phyloP scores from a whole-genome alignment of 1,140 invertebrate genomes.

The Drosophila obscura region DNA sequence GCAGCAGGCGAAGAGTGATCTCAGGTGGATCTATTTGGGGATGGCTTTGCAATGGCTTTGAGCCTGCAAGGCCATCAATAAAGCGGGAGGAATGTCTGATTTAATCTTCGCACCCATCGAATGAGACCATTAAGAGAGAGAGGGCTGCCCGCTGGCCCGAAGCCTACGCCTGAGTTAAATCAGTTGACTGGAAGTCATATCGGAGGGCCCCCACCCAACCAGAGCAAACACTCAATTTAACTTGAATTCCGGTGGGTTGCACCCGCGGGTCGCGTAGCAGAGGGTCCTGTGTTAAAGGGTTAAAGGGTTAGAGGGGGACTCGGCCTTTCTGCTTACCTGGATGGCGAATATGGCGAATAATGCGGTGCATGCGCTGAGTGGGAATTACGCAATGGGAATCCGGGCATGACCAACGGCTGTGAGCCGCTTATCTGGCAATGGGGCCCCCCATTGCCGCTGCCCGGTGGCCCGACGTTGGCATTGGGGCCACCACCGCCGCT shows the following conservation, averaged over 20 bases:
- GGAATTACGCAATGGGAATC: constrained; percentile 89
- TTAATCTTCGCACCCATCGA: no score
- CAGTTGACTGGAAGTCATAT: constrained; percentile 45
- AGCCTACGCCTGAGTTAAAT: constrained; percentile 12
- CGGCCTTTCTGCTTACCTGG: constrained; percentile 85
- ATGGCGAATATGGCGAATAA: constrained; percentile 93
- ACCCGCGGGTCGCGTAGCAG: neutral
- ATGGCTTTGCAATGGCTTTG: no score
- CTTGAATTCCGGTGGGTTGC: constrained; percentile 19
- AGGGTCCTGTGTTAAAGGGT: neutral
- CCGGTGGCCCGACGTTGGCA: constrained; percentile 60
- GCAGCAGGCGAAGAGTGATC: no score
- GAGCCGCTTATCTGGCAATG: constrained; percentile 86
- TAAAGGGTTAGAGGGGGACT: no score
- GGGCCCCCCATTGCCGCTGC: constrained; percentile 49
- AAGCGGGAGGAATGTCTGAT: no score
- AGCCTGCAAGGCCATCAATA: no score
- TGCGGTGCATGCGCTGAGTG: constrained; percentile 89
- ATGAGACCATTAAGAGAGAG: no score
- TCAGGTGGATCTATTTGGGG: no score
- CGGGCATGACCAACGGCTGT: constrained; percentile 91
- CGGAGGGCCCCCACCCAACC: constrained; percentile 3
- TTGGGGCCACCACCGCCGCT: constrained; percentile 43
- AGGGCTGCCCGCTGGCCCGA: no score
- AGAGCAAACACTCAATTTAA: constrained; percentile 35